Evolutionary conservation across 2,797 vertebrate species (phyloP), one percentile per base, ranked within the genome.

Genomic region (Squalus acanthias): DNA sequence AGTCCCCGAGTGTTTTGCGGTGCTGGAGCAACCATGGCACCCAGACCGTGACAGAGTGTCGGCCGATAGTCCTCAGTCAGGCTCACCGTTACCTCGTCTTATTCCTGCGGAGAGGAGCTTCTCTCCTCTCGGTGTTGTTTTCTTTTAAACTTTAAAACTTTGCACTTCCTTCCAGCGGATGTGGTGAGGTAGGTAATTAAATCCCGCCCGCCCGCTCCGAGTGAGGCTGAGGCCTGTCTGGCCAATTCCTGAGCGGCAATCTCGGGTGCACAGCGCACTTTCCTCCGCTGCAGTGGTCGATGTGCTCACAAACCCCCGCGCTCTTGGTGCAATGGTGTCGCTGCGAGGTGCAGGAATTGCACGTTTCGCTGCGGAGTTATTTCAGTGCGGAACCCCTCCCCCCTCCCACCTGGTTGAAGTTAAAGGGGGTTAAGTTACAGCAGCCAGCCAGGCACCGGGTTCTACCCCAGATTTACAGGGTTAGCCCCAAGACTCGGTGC

Each of bases 361-460:
- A 82, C 39, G 79, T 82, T 82, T 82, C n/a, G 79, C 79, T 82
- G 79, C 79, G 79, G 79, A 39, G 87, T 60, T 89, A 26, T 10
- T 89, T 60, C 24, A 24, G 33, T 63, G 95, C 39, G 0, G 91
- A 91, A 67, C 65, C 65, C 65, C 65, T 67, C 15, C 65, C 63
- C 17, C 22, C 8, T 92, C 29, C 94, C 63, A 97, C 96, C 96
- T 96, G 46, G 85, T 88, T 96, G 87, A 96, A 96, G 57, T 96
- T 89, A 96, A 57, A 88, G 92, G 50, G 87, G 46, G 46, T 20
- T 53, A 87, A 53, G 50, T 89, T 89, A 9, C 7, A 89, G 87
- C 50, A 53, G 87, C 57, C n/a, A 39, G 2, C 13, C 39, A 82
- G 60, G 60, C 60, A 63, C 60, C 60, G 60, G 60, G 79, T 82